A percentile compares a stretch with the other conserved stretches of the same genome.
phyloP scores from a whole-genome alignment of 2,113 vertebrate genomes.

The Hiodon alosoides region DNA sequence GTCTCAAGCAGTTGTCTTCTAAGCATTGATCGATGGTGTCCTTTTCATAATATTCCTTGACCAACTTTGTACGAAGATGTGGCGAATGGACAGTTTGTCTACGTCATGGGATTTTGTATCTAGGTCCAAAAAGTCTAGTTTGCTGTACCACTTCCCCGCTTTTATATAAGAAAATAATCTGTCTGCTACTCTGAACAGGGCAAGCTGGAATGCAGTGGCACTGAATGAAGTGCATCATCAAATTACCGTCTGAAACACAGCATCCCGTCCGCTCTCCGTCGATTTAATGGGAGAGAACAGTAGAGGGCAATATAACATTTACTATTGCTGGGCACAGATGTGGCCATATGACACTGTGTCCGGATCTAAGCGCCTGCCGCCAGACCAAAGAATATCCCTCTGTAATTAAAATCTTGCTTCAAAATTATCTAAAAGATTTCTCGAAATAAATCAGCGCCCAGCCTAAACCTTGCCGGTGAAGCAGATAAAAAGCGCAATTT shows the following conservation, averaged over 20 bases:
- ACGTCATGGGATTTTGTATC: no score
- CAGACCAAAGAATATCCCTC: background rate
- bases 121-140: no score
- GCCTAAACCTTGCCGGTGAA: background rate
- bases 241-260: background rate
- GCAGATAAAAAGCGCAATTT: conserved; percentile 17
- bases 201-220: background rate
- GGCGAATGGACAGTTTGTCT: no score
- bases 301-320: conserved; percentile 28
- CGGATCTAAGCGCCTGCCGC: background rate
- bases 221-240: background rate
- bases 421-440: conserved; percentile 3
- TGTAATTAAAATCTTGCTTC: conserved; percentile 21
- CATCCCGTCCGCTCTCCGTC: background rate
- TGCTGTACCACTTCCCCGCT: no score
- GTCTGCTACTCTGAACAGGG: background rate
- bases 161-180: background rate
- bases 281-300: background rate
- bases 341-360: background rate
- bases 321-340: background rate
- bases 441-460: background rate
- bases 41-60: background rate
- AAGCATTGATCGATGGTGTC: background rate
- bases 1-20: conserved; percentile 2
- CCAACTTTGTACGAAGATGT: no score